phyloP scores from a whole-genome alignment of 2,797 vertebrate genomes.

The Masticophis lateralis region DNA sequence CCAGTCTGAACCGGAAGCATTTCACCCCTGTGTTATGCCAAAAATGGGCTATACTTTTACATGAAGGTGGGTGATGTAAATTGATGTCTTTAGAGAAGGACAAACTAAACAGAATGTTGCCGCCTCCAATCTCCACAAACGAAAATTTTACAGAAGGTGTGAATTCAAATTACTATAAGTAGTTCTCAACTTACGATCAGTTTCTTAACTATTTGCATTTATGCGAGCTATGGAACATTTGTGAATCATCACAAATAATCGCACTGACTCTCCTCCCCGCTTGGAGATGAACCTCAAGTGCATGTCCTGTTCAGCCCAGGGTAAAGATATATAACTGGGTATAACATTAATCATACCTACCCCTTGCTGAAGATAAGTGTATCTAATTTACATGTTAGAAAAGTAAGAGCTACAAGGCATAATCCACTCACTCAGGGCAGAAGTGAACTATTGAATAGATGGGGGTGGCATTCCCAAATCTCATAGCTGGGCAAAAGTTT shows the following conservation, averaged over 20 bases:
- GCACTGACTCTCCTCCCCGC: neutral
- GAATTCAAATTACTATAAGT: neutral
- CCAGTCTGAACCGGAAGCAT: too few relatives aligned
- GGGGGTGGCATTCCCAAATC: neutral
- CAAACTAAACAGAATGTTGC: conserved; percentile 37
- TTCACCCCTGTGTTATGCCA: too few relatives aligned
- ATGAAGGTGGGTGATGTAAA: neutral
- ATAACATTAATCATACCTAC: neutral
- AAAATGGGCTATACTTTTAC: neutral
- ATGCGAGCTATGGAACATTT: neutral
- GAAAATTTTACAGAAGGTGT: neutral
- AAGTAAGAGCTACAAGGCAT: neutral
- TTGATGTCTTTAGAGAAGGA: conserved; percentile 38
- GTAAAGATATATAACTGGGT: neutral
- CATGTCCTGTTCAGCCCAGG: neutral
- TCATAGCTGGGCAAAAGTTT: neutral
- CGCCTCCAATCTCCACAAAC: conserved; percentile 24
- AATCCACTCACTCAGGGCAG: neutral
- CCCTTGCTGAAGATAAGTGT: neutral
- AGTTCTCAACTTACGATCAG: neutral
- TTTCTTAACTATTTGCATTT: neutral
- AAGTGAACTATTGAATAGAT: neutral
- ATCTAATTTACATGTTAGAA: neutral
- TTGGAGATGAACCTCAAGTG: neutral
- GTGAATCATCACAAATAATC: neutral